These are phyloP conservation scores for Hylyphantes graminicola DNA, from an alignment of 1,140 invertebrate species.

Conservation along the genomic window DNA sequence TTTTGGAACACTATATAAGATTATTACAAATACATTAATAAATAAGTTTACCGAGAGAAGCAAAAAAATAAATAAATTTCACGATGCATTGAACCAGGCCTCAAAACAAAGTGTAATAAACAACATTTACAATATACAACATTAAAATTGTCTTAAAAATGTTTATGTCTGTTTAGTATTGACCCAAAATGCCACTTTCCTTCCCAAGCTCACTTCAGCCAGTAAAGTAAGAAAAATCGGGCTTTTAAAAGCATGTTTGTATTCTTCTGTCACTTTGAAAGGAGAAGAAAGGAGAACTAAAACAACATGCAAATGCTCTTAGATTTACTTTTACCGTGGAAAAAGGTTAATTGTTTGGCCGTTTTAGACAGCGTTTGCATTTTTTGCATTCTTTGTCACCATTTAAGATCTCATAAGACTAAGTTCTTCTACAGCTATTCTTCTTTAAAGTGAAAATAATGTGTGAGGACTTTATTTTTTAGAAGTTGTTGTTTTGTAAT, in stretches of 20 bases:
- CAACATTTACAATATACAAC: too few relatives aligned
- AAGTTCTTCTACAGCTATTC: conserved; percentile 2
- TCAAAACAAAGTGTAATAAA: too few relatives aligned
- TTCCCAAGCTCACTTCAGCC: too few relatives aligned
- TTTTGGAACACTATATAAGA: too few relatives aligned
- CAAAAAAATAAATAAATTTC: too few relatives aligned
- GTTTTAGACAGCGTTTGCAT: not conserved
- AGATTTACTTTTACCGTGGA: not conserved
- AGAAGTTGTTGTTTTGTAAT: not conserved
- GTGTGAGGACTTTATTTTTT: not conserved
- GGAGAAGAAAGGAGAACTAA: not conserved
- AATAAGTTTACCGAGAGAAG: too few relatives aligned
- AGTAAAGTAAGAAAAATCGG: not conserved
- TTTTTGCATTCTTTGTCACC: not conserved
- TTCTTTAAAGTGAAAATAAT: not conserved
- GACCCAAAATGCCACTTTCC: too few relatives aligned
- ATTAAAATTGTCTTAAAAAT: too few relatives aligned
- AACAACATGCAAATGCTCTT: conserved; percentile 20
- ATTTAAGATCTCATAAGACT: not conserved
- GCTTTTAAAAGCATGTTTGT: conserved; percentile 2
- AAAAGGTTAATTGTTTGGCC: conserved; percentile 7
- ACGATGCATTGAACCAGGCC: too few relatives aligned
- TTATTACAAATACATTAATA: too few relatives aligned
- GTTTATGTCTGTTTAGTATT: too few relatives aligned
- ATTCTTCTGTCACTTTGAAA: not conserved